Percentiles rank a stretch among this genome's conserved stretches.
Conservation (phyloP, 2,888 invertebrate species). For the Labia minor region DNA sequence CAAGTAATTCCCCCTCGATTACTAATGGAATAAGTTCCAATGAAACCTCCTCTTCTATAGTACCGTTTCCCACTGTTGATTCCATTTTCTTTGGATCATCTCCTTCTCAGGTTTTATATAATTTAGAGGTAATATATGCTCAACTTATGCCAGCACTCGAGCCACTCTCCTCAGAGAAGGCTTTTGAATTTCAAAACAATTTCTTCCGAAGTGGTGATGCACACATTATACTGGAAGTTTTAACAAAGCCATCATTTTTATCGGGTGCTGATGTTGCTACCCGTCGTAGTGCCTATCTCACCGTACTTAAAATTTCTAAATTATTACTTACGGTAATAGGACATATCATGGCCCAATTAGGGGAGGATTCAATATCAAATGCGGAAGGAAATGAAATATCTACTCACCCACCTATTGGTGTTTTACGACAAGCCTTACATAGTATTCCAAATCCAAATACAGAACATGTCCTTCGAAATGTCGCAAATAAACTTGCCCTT, state of each 20-base stretch:
- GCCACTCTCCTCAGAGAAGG: conserved; percentile 58
- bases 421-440: conserved; percentile 71
- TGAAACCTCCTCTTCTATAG: not conserved
- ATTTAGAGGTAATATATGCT: conserved; percentile 72
- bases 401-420: conserved; percentile 36
- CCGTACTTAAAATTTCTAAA: conserved; percentile 79
- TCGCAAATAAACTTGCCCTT: conserved; percentile 72
- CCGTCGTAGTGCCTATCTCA: conserved; percentile 70
- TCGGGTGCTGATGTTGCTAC: conserved; percentile 66
- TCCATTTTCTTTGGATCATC: conserved; percentile 57
- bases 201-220: conserved; percentile 56
- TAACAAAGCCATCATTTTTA: conserved; percentile 76
- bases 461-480: conserved; percentile 73
- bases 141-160: conserved; percentile 84
- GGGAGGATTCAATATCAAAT: conserved; percentile 36
- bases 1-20: conserved; percentile 16
- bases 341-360: conserved; percentile 56
- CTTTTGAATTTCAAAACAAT: conserved; percentile 57
- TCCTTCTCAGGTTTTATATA: conserved; percentile 64
- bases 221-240: conserved; percentile 61
- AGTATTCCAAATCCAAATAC: conserved; percentile 72
- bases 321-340: conserved; percentile 78
- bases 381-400: conserved; percentile 18
- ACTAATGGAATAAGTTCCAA: not conserved
- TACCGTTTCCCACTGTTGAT: conserved; percentile 40